Conservation (phyloP, 1,140 invertebrate species). For the Mamestra configurata region DNA sequence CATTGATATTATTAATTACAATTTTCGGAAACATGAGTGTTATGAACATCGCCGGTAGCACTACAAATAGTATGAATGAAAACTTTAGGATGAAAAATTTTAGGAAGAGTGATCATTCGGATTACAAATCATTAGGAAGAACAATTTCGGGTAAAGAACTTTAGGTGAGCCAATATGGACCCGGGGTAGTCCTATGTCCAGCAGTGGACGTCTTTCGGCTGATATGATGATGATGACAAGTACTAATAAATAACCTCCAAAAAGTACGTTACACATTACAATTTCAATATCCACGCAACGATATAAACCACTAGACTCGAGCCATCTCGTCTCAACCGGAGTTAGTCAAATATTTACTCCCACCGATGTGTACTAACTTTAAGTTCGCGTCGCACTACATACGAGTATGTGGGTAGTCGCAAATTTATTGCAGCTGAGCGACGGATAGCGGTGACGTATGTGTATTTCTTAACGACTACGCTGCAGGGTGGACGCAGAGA, state of each 20-base stretch:
- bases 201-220: too few relatives aligned
- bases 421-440: constrained; percentile 2
- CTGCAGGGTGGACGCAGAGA: neutral
- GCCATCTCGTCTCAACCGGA: neutral
- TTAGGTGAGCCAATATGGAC: too few relatives aligned
- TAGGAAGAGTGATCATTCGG: too few relatives aligned
- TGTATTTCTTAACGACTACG: neutral
- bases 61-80: too few relatives aligned
- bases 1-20: too few relatives aligned
- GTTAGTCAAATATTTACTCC: neutral
- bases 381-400: neutral
- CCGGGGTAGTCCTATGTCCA: too few relatives aligned
- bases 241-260: neutral
- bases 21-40: too few relatives aligned
- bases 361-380: neutral
- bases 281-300: neutral
- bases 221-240: too few relatives aligned
- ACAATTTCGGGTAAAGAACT: too few relatives aligned
- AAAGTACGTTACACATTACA: neutral
- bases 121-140: too few relatives aligned
- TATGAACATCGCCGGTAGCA: too few relatives aligned
- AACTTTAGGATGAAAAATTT: too few relatives aligned
- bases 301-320: neutral
- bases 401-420: neutral
- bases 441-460: neutral